Evolutionary conservation across 1,140 invertebrate species (phyloP).

Genomic region (Ooceraea biroi): DNA sequence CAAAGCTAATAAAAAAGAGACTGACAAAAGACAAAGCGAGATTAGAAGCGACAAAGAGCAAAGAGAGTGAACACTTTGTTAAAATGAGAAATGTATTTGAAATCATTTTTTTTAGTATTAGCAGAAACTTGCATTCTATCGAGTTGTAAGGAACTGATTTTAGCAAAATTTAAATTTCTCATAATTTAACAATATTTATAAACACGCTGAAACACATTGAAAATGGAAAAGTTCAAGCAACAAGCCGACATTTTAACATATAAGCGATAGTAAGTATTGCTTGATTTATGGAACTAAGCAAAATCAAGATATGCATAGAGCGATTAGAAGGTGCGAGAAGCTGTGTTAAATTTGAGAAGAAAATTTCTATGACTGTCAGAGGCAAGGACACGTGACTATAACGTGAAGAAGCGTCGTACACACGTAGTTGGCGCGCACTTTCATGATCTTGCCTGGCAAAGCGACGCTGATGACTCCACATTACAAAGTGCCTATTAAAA

Average conservation of each 20-base stretch:
- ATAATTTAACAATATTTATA: too few species aligned
- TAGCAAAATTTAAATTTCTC: too few species aligned
- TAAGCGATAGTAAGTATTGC: too few species aligned
- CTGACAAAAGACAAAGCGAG: not conserved
- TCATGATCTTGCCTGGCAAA: not conserved
- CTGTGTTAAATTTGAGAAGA: slow-evolving; percentile 5
- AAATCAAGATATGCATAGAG: not conserved
- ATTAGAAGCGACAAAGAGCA: too few species aligned
- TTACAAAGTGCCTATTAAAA: slow-evolving; percentile 50
- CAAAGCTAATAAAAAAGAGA: not conserved
- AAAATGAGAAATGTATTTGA: not conserved
- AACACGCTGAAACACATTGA: too few species aligned
- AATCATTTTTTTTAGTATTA: not conserved
- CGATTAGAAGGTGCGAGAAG: not conserved
- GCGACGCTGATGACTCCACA: slow-evolving; percentile 16
- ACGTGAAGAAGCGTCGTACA: not conserved
- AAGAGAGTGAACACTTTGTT: not conserved
- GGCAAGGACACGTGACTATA: not conserved
- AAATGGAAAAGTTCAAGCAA: too few species aligned
- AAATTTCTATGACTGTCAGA: not conserved
- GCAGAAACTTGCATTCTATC: not conserved
- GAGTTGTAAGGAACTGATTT: not conserved
- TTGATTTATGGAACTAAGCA: not conserved
- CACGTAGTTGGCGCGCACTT: not conserved
- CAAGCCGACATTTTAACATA: too few species aligned